These are phyloP conservation scores for Chlamydotis undulata DNA, from an alignment of 2,113 vertebrate genomes.

Conservation along the genomic window DNA sequence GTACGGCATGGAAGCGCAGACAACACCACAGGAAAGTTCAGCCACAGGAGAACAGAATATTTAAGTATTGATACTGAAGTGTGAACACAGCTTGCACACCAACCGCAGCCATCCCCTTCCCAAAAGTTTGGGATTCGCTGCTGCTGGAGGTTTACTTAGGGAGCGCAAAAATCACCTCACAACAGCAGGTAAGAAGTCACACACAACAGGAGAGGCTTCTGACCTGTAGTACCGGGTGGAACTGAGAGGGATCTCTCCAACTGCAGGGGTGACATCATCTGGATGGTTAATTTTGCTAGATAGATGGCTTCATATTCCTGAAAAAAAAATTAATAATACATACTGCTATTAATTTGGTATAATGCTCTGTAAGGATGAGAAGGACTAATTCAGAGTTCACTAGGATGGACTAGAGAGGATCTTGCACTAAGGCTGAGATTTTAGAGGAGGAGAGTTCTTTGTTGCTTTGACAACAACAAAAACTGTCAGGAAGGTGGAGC, in stretches of 20 bases:
- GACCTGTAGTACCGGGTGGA: slow-evolving; percentile 89
- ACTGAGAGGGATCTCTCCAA: slow-evolving; percentile 90
- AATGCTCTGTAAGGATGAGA: neutral
- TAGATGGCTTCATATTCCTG: slow-evolving; percentile 99
- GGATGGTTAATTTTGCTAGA: slow-evolving; percentile 96
- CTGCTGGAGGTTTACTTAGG: neutral
- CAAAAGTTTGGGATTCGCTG: neutral
- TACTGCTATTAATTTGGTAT: neutral
- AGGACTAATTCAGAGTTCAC: neutral
- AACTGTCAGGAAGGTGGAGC: neutral
- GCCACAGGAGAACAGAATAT: accelerated
- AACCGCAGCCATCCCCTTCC: neutral
- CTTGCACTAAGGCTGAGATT: neutral
- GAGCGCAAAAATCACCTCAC: neutral
- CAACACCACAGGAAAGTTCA: neutral
- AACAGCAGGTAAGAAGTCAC: neutral
- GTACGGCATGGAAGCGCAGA: neutral
- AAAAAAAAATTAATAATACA: neutral
- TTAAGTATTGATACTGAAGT: accelerated
- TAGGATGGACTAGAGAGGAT: neutral
- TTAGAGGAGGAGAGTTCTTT: neutral
- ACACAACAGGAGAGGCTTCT: neutral
- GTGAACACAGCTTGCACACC: neutral
- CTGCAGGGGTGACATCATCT: slow-evolving; percentile 97
- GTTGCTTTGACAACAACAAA: neutral